Conservation (phyloP, 2,113 vertebrate species). For the Guaruba guarouba region DNA sequence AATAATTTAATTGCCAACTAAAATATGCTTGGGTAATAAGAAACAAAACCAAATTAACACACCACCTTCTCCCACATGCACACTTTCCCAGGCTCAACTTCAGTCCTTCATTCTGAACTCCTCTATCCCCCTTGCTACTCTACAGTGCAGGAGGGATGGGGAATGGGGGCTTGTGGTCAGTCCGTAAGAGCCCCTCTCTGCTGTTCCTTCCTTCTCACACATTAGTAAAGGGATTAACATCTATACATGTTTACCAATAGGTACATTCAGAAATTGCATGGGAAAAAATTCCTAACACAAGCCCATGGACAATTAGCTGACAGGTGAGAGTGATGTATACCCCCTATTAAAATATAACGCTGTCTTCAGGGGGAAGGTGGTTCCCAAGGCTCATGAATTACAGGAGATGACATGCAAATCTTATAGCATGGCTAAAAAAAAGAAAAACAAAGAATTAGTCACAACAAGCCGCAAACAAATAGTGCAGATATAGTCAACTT, state of each 20-base stretch:
- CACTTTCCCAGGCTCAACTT: background rate
- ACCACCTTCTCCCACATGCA: background rate
- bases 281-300: background rate
- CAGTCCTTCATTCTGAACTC: background rate
- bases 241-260: background rate
- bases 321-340: background rate
- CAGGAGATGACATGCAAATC: background rate
- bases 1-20: background rate
- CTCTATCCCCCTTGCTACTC: too few species aligned
- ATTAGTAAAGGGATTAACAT: background rate
- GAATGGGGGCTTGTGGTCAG: accelerated
- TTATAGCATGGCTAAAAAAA: background rate
- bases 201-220: background rate
- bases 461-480: background rate
- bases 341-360: background rate
- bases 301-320: background rate
- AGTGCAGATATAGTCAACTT: accelerated
- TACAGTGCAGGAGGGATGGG: accelerated
- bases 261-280: background rate
- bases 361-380: background rate
- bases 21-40: background rate
- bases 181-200: background rate
- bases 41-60: background rate
- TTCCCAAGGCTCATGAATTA: background rate
- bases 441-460: background rate